Evolutionary conservation across 2,113 vertebrate species (phyloP).

Genomic region (Dicentrarchus labrax): DNA sequence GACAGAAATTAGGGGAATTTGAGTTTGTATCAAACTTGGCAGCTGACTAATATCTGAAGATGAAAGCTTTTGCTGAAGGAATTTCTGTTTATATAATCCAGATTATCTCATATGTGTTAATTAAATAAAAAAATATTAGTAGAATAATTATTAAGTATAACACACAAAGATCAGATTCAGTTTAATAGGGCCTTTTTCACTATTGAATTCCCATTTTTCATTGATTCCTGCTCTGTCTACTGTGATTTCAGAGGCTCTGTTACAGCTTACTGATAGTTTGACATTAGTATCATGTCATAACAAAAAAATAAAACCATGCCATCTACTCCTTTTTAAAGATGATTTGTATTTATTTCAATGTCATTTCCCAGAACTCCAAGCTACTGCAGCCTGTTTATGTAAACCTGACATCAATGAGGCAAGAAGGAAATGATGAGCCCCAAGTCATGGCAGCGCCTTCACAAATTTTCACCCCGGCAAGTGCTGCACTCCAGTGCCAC

Average conservation of each 20-base stretch:
- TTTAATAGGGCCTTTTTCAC: neutral
- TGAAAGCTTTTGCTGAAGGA: neutral
- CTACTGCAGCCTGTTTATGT: neutral
- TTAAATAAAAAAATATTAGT: neutral
- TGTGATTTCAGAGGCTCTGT: neutral
- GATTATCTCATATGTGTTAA: neutral
- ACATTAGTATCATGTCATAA: neutral
- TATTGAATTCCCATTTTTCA: neutral
- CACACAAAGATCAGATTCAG: neutral
- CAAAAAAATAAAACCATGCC: neutral
- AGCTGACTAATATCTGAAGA: neutral
- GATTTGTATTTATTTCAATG: neutral
- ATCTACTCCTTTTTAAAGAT: neutral
- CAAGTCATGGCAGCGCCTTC: conserved; percentile 19
- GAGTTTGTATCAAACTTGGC: neutral
- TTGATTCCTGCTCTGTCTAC: neutral
- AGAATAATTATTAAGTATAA: neutral
- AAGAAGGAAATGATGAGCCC: conserved; percentile 16
- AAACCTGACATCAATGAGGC: conserved; percentile 31
- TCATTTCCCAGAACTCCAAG: conserved; percentile 27
- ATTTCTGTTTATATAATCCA: neutral
- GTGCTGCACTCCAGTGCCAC: conserved; percentile 33
- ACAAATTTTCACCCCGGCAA: conserved; percentile 1
- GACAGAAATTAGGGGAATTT: conserved; percentile 18
- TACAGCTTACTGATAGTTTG: neutral